Evolutionary conservation across 2,797 vertebrate genomes (phyloP), one percentile per base, ranked within the genome.

Genomic region (Discoglossus pictus): DNA sequence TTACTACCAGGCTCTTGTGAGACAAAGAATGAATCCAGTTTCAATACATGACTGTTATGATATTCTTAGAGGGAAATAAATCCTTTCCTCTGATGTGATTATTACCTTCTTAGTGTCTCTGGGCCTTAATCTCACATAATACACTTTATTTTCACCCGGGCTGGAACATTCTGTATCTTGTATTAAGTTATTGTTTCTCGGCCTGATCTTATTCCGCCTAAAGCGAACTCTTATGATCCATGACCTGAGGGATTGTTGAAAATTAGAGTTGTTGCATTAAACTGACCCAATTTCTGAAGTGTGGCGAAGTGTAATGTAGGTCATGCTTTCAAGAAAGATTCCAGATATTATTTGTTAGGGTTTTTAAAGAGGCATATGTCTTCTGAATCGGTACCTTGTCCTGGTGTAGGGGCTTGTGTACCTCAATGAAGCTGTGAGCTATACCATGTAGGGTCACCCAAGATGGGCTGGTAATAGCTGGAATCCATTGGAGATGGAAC

Each of bases 91-190:
- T 60, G 16, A 17, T 36, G 53, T 27, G 58, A 61, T 39, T 46
- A 47, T 53, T 60, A 25, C 56, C 38, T 23, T 53, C 21, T 61
- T 68, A 60, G 55, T 35, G 65, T 51, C 51, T 47, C 51, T 4
- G 4, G 4, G 27, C 20, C 4, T 34, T 65, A 65, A 65, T 65
- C 63, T 34, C 1, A 11, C 8, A n/a, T 59, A 59, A 43, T 44
- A 31, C 52, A 23, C n/a, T 16, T 24, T 25, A 36, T 23, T 7
- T 35, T 24, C 61, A 16, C 13, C 20, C 21, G 24, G 31, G 12
- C 21, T 25, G 17, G 27, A 31, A 31, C 27, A 31, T 31, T 31
- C 27, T 31, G 27, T 31, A 31, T 31, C 27, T 4, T 31, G 27
- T 31, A 8, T 31, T n/a, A n/a, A n/a, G n/a, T n/a, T n/a, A n/a